Base-by-base conservation (phyloP, 1,140 invertebrate species). In the Mylabris phalerata region DNA sequence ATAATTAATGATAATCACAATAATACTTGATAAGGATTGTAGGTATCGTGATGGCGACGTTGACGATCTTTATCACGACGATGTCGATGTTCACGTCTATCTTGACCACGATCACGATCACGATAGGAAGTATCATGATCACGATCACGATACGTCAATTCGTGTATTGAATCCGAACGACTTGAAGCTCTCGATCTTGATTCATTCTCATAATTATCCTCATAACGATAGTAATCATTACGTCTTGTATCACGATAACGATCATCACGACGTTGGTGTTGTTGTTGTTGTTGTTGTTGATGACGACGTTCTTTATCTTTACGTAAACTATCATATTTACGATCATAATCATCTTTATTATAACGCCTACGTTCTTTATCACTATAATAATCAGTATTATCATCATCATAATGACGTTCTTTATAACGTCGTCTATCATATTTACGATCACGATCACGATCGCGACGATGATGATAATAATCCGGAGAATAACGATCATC, bases 201-300 rank as follows among this genome's bases (percentile, higher is more conserved):
- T 4, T 70, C 66, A n/a, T 62, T 38, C 7, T 80, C 77, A 54
- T 78, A 77, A 13, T 79, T 76, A 19, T 69, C 70, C 2, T 70
- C 72, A n/a, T 77, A 75, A 44, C 77, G 72, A 67, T 79, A 79
- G 59, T 78, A 79, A 60, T 79, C 77, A 19, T 19, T 19, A 27
- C 54, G 57, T 39, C 61, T 59, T 32, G 57, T 9, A 47, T 63
- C 57, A 27, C 61, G 62, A 7, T 32, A 32, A 42, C 41, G 41
- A 19, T 47, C 48, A 45, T 59, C 62, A 46, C 69, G 62, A 39
- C 66, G 59, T 10, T 19, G 19, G 19, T 19, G 19, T 19, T 19
- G 19, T 19, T 13, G 13, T 13, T 0, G 13, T 13, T 13, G 13
- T 13, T n/a, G n/a, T n/a, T 61, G 41, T 59, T 68, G 67, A 13